Base-by-base conservation (phyloP, 30 jellyfish, hydroid and myxozoan species). In the Aurelia aurita complex sp. Pacific region DNA sequence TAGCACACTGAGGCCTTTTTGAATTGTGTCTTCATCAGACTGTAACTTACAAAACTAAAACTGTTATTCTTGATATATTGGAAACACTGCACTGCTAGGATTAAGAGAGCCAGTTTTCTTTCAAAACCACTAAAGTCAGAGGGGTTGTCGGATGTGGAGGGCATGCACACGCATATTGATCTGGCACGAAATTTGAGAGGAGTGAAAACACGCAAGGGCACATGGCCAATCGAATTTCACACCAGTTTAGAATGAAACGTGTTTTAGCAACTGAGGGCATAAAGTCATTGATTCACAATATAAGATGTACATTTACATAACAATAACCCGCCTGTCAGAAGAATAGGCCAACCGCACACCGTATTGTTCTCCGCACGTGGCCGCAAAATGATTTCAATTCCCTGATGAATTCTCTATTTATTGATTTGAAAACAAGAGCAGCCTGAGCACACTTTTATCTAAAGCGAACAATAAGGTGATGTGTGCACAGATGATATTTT, bases 351-450 rank as follows among this genome's bases (percentile, higher is more conserved):
- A 62, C 77, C 87, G 60, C 89, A 36, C 18, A 62, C 57, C 59
- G 50, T 50, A 63, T 79, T 79, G 89, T 79, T 64, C 71, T 0
- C 33, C 73, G 89, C 89, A 79, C 80, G 89, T 79, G 89, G 89
- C 80, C 36, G 46, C 43, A 11, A 63, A 19, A 50, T 5, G 68
- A 46, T 61, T 77, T 62, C 60, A 23, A 60, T 57, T 63, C 55
- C 33, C 64, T 46, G 51, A 36, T 36, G 53, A 59, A 18, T 77
- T 63, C 43, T n/a, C 77, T 17, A 36, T 59, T 18, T 60, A 38
- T 40, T 19, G 43, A 36, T 50, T 35, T 57, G 73, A 77, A 40
- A 59, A 46, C 65, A 6, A 32, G 34, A 46, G 15, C 57, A 46
- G 57, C 57, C 57, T 46, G 87, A 33, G 23, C 76, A 33, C 73